Evolutionary conservation across 2,797 vertebrate genomes (phyloP), one percentile per base, ranked within the genome.

Genomic region (Leptatherina wallacei): DNA sequence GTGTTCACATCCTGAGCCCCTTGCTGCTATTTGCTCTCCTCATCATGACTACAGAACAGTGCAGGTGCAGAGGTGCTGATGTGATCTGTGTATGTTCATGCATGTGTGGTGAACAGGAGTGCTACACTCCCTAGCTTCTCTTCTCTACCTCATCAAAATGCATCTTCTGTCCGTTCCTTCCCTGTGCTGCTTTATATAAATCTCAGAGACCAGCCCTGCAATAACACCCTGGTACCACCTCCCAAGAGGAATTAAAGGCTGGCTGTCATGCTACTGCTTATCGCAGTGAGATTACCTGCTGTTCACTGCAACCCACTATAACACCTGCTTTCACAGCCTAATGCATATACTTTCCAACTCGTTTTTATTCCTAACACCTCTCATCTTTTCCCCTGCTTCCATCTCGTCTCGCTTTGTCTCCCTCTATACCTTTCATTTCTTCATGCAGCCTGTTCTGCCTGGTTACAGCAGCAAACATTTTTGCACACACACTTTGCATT

Each of bases 11-110:
- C 64, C 65, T n/a, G 3, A 82, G 77, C 78, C 78, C 77, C 78
- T 59, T 71, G 82, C 83, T 87, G 85, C 83, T 86, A 75, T 85
- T 83, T 85, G 74, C 77, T 79, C 84, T 69, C 65, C 84, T 88
- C 82, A 58, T 75, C 75, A 78, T 89, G 89, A 92, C 92, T 92
- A 89, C 90, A 83, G 84, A 92, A 74, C 75, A 87, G 84, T 32
- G 36, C 38, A 65, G 77, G 76, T 47, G 68, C 82, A 73, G 79
- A 57, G 79, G 71, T 75, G 81, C 78, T n/a, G 69, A 85, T 87
- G 83, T 81, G 75, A 88, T 83, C 82, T 71, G 69, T 72, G 73
- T 47, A 61, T 73, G 75, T 55, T 73, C 68, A 62, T 20, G 63
- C 61, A 12, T 76, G 77, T 68, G 67, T 27, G 57, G 44, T 59